Percentiles rank a stretch among this genome's conserved stretches.
Conservation (phyloP, 2,113 vertebrate species). For the Rhagologus leucostigma region DNA sequence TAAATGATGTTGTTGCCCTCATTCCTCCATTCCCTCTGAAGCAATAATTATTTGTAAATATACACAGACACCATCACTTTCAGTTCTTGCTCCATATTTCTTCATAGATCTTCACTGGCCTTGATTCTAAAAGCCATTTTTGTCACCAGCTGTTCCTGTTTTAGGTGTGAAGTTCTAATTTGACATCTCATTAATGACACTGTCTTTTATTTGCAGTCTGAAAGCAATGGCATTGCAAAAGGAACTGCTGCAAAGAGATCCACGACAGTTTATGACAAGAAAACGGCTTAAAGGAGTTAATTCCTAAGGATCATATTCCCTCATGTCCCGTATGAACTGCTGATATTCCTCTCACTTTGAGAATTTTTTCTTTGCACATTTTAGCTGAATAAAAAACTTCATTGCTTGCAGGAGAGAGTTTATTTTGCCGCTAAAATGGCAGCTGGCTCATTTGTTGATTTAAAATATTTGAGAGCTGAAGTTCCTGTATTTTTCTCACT, state of each 20-base stretch:
- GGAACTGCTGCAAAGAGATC: conserved; percentile 59
- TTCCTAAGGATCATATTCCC: neutral
- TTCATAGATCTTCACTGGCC: accelerated
- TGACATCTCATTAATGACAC: neutral
- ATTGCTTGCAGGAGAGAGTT: neutral
- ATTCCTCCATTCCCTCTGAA: accelerated
- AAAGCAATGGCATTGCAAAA: conserved; percentile 61
- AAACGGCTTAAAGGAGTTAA: conserved; percentile 69
- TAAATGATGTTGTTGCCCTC: neutral
- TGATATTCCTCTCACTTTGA: conserved; percentile 26
- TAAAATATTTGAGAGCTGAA: conserved; percentile 22
- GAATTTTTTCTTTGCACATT: conserved; percentile 40
- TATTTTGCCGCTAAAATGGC: neutral
- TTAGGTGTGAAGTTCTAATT: neutral
- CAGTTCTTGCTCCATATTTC: neutral
- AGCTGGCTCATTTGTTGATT: conserved; percentile 13
- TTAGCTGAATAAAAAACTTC: neutral
- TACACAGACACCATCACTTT: neutral
- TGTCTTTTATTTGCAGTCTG: conserved; percentile 53
- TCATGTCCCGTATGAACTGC: conserved; percentile 32
- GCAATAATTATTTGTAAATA: neutral
- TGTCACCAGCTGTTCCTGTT: neutral
- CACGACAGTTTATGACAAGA: conserved; percentile 73
- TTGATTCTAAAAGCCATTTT: neutral
- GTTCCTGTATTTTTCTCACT: neutral